Evolutionary conservation across 64 coral and sea anemone species (phyloP), one percentile per base, ranked within the genome.

Genomic region (Astreopora myriophthalma): DNA sequence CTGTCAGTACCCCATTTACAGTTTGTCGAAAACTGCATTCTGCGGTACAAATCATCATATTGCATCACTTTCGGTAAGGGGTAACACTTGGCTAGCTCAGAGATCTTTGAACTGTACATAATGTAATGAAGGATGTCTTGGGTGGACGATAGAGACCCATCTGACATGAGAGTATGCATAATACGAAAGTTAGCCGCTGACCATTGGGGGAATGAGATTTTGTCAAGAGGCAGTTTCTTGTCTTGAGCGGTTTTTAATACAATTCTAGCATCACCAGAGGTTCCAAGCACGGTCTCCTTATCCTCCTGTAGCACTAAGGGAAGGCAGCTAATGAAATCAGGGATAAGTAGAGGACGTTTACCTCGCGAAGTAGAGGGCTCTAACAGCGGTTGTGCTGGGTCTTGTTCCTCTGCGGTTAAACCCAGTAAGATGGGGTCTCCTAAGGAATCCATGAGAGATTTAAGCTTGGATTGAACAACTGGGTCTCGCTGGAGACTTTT

Each of bases 111-210:
- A 60, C 68, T 91, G 68, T 84, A 74, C 7, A 52, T 39, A 40
- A 91, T 91, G 28, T 63, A 74, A 37, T 84, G 60, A 16, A 83
- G 36, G 19, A 91, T 74, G 6, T 91, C 89, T 46, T 80, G 33
- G 67, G 73, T 73, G 51, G 79, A 74, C 0, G 68, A 92, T 29
- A 75, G 44, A 35, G 26, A 0, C 46, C 65, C 11, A 33, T 65
- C 89, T 35, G 61, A 62, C 23, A 91, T 84, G 34, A 91, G 67
- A 52, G 69, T 74, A 64, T 91, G 79, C 76, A 91, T 91, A 32
- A 82, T 91, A 58, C 76, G 67, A 16, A 91, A 82, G 39, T 91
- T 75, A 40, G 89, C 68, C 20, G 68, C 76, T 71, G 89, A 84
- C 79, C 89, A 84, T 12, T 91, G 66, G 4, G 67, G 44, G 11